Base-by-base conservation (phyloP, 1,140 invertebrate species). In the Ganaspis sp. region DNA sequence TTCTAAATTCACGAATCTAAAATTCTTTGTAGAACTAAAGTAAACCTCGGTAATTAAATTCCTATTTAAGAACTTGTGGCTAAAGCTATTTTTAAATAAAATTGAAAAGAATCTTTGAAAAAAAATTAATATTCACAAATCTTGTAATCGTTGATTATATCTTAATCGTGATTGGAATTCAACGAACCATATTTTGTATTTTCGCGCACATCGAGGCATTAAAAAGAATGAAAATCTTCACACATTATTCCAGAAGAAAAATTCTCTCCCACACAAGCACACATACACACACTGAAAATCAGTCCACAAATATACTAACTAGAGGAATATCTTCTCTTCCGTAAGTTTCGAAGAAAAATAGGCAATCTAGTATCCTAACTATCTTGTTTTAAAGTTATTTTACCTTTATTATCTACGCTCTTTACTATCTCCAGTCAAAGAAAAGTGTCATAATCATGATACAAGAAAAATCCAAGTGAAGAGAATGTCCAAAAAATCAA, bases 271-370 rank as follows among this genome's bases (percentile, higher is more conserved):
- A 49, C 45, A n/a, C 0, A 49, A n/a, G 17, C 45, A 45, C 45
- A 49, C 45, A 49, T 26, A 64, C 58, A 15, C 54, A 64, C 54
- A 26, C 58, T n/a, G 0, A 64, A 29, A 64, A 26, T 64, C 58
- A 64, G 23, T 64, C 58, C 21, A 29, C 58, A 64, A 64, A 64
- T 64, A 29, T 64, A 64, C 58, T 29, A 64, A 12, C 58, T 64
- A 64, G 11, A 15, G 23, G 15, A 64, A 64, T 64, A 64, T 29
- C 23, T 64, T 64, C 58, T 64, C 58, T 29, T 64, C 9, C 21
- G 23, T 64, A 64, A 64, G 58, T 64, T 64, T 64, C 23, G 58
- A 64, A 64, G 58, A 64, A 64, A 64, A 64, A 64, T 64, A 64
- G 58, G 58, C 58, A 64, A 34, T 64, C 58, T 29, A 29, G 15